Evolutionary conservation across 2,113 vertebrate species (phyloP), one percentile per base, ranked within the genome.

Genomic region (Procapra przewalskii): DNA sequence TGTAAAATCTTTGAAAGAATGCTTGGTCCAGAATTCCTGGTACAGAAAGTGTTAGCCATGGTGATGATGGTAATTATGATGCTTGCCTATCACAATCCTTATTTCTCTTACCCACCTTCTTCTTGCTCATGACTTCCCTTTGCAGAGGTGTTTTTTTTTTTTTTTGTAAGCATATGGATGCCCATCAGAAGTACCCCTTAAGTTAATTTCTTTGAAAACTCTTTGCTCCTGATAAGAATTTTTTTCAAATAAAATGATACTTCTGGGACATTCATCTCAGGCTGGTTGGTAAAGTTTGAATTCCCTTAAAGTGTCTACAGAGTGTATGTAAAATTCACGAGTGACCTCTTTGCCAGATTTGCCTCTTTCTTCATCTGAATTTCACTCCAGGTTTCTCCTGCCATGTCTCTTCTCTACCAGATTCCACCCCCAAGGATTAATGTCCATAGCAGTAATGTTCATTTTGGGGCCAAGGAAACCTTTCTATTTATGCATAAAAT

Each of bases 241-340:
- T 14, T 95, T 95, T 90, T 96, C 90, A 88, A 77, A 95, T 62
- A 96, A 71, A 29, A 36, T 82, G 71, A 91, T 97, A n/a, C 23
- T 31, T 94, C 79, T 79, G 60, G 81, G 64, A 52, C 95, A 89
- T 27, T 97, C 59, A 88, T 96, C 54, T 88, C 43, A 92, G 88
- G 95, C 9, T 84, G 87, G 15, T 60, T 95, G 40, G 48, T 83
- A 40, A 90, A 93, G 6, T 95, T 89, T 77, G 45, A 96, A 93
- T 84, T 88, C 19, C 83, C 31, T 96, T 81, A 40, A 91, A 64
- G 48, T 91, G 9, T 82, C 40, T 77, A 48, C 23, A 79, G 43
- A 5, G 43, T 90, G 64, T 91, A 67, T 77, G 10, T 67, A 91
- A 91, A 91, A 60, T 95, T 94, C 40, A 87, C 17, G 60, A 91